Evolutionary conservation across 2,888 invertebrate species (phyloP).

Genomic region (Zaprionus bogoriensis): DNA sequence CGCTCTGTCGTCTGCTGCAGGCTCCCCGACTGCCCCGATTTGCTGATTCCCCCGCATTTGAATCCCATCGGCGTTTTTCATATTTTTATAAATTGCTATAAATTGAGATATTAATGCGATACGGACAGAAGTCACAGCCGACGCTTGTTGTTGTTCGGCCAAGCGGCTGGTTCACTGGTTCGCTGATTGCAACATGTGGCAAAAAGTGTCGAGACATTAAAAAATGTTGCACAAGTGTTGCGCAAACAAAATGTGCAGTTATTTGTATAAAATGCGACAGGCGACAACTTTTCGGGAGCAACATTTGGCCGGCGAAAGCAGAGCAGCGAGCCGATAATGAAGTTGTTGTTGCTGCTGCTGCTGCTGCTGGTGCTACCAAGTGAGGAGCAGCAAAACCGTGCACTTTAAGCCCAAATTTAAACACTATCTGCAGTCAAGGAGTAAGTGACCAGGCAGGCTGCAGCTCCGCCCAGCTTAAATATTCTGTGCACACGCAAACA

Average conservation of each 20-base stretch:
- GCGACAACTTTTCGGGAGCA: slow-evolving; percentile 62
- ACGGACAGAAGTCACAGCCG: slow-evolving; percentile 66
- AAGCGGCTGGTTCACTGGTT: slow-evolving; percentile 48
- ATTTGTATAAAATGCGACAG: slow-evolving; percentile 72
- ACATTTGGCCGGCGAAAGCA: slow-evolving; percentile 59
- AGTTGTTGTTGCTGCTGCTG: slow-evolving; percentile 47
- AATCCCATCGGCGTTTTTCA: slow-evolving; percentile 62
- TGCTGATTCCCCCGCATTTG: slow-evolving; percentile 24
- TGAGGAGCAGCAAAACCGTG: slow-evolving; percentile 21
- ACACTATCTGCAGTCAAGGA: slow-evolving; percentile 26
- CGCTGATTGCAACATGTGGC: slow-evolving; percentile 73
- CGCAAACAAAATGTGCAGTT: slow-evolving; percentile 73
- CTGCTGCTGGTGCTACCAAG: too few relatives aligned
- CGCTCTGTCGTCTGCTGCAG: slow-evolving; percentile 19
- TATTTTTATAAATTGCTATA: slow-evolving; percentile 80
- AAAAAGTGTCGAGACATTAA: slow-evolving; percentile 74
- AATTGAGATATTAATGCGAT: slow-evolving; percentile 79
- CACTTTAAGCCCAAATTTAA: slow-evolving; percentile 70
- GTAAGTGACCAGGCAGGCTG: slow-evolving; percentile 26
- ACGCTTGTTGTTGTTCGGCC: slow-evolving; percentile 20
- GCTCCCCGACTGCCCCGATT: neutral
- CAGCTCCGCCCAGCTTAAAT: slow-evolving; percentile 13
- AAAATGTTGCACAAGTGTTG: slow-evolving; percentile 73
- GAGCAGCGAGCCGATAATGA: slow-evolving; percentile 54
- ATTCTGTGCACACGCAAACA: slow-evolving; percentile 70